Evolutionary conservation across 2,113 vertebrate genomes (phyloP).

Genomic region (Tachuris rubrigastra): DNA sequence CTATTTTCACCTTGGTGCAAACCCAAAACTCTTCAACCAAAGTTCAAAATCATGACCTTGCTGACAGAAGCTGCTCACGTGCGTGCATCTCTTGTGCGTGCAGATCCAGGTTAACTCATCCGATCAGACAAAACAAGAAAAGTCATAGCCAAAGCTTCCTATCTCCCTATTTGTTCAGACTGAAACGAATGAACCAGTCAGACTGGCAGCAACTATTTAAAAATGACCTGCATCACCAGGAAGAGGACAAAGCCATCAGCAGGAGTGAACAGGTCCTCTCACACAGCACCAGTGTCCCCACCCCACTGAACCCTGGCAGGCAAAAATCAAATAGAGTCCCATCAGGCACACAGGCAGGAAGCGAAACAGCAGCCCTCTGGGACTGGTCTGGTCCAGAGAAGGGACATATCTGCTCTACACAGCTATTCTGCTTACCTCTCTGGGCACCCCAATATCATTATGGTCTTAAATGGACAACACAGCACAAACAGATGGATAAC

Average conservation of each 20-base stretch:
- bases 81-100: accelerated
- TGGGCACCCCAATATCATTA: background rate
- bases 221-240: background rate
- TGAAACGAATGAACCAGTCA: background rate
- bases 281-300: background rate
- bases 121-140: background rate
- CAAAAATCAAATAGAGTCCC: background rate
- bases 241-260: accelerated
- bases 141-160: background rate
- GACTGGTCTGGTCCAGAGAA: background rate
- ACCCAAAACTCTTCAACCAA: accelerated
- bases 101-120: background rate
- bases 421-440: background rate
- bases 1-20: background rate
- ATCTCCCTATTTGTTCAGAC: background rate
- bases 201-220: background rate
- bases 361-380: background rate
- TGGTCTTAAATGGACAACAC: background rate
- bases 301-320: background rate
- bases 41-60: background rate
- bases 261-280: background rate
- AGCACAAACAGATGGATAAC: background rate
- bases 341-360: background rate
- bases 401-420: background rate
- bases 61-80: background rate